Conservation (phyloP, 1,140 invertebrate species). For the Copidosoma floridanum region DNA sequence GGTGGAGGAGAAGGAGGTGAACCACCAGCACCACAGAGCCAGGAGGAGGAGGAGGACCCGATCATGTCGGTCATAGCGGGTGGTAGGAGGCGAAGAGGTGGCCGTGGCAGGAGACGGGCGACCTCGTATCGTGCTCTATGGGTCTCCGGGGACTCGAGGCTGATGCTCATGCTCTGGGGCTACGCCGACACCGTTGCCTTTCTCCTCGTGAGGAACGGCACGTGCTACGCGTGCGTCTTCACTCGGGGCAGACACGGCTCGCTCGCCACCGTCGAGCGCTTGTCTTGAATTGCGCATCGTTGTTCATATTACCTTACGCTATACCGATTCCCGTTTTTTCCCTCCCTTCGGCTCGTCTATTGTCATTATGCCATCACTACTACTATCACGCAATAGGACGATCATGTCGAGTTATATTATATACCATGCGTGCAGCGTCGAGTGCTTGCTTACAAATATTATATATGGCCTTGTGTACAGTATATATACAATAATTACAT, state of each 20-base stretch:
- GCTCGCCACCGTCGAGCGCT: neutral
- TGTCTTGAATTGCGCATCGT: too few species aligned
- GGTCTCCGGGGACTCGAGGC: neutral
- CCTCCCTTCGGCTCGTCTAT: too few species aligned
- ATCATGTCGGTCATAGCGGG: neutral
- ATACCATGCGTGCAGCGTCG: too few species aligned
- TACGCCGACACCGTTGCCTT: slow-evolving; percentile 7
- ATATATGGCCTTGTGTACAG: too few species aligned
- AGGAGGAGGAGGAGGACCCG: neutral
- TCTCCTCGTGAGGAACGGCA: neutral
- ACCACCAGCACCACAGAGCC: neutral
- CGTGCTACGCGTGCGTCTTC: slow-evolving; percentile 13
- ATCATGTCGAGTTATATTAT: too few species aligned
- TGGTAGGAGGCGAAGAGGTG: neutral
- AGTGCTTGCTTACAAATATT: too few species aligned
- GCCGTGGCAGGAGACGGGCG: neutral
- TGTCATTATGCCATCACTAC: too few species aligned
- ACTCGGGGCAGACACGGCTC: neutral
- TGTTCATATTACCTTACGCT: too few species aligned
- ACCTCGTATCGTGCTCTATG: neutral
- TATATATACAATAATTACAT: too few species aligned
- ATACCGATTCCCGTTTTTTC: too few species aligned
- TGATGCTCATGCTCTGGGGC: neutral
- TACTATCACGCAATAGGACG: too few species aligned
- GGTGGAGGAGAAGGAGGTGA: neutral